These are phyloP conservation scores for Drosophila barbarae DNA, from an alignment of 2,888 invertebrate genomes.

Conservation along the genomic window DNA sequence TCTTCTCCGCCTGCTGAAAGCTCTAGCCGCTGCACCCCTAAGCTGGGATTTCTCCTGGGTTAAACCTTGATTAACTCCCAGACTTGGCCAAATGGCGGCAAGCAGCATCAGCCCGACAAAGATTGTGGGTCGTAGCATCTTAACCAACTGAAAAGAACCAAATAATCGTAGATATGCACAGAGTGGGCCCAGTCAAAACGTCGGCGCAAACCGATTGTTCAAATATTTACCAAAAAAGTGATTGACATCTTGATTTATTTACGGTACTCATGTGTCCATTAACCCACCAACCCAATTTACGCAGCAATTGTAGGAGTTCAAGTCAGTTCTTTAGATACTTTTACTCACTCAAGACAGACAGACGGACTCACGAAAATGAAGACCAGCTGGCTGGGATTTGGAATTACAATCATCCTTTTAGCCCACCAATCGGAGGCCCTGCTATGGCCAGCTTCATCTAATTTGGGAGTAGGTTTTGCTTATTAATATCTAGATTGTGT, in stretches of 20 bases:
- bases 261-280: conserved; percentile 38
- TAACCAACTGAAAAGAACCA: conserved; percentile 29
- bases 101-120: conserved; percentile 38
- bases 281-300: conserved; percentile 48
- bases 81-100: conserved; percentile 1
- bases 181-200: not conserved
- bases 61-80: conserved; percentile 8
- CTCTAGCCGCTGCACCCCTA: conserved; percentile 25
- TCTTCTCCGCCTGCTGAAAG: conserved; percentile 69
- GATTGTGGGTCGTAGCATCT: conserved; percentile 49
- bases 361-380: conserved; percentile 29
- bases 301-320: conserved; percentile 13
- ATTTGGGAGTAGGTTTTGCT: conserved; percentile 53
- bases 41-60: conserved; percentile 20
- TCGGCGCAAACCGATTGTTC: conserved; percentile 45
- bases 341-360: conserved; percentile 21
- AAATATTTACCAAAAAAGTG: conserved; percentile 53
- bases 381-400: not conserved
- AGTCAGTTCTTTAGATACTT: conserved; percentile 2
- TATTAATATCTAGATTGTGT: no score
- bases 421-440: conserved; percentile 22
- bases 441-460: conserved; percentile 59
- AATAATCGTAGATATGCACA: not conserved
- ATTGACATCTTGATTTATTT: conserved; percentile 65
- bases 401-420: conserved; percentile 11